Percentiles rank a stretch among this genome's conserved stretches.
Conservation (phyloP, 2,797 vertebrate species). For the Graptemys geographica region DNA sequence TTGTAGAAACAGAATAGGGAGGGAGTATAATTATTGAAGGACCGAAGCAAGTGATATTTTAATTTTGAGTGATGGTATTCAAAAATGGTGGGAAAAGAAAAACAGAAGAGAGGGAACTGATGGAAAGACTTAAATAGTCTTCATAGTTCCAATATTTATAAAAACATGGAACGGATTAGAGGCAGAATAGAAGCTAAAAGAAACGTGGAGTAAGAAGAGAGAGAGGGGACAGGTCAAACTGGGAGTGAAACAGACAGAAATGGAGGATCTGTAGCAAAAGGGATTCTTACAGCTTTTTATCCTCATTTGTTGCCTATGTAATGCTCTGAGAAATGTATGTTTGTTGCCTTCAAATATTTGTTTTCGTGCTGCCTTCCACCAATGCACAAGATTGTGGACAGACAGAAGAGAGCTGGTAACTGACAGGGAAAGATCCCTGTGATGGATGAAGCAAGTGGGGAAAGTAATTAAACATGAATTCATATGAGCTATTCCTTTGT, state of each 20-base stretch:
- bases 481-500: background rate
- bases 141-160: background rate
- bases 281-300: background rate
- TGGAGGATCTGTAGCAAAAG: background rate
- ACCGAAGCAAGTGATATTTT: background rate
- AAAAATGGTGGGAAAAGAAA: background rate
- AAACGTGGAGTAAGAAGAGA: background rate
- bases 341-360: conserved; percentile 34
- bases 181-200: background rate
- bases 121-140: background rate
- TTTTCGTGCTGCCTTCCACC: conserved; percentile 29
- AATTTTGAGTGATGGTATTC: background rate
- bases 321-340: conserved; percentile 11
- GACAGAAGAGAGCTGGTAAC: conserved; percentile 38
- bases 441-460: conserved; percentile 38
- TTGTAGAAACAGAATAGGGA: background rate
- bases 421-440: conserved; percentile 20
- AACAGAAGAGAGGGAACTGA: background rate
- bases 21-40: background rate
- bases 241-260: background rate
- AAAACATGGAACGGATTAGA: background rate
- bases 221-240: background rate
- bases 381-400: conserved; percentile 25
- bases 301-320: background rate
- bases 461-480: background rate